Base-by-base conservation (phyloP, 92 coral and sea anemone species). In the Actinostola sp. region DNA sequence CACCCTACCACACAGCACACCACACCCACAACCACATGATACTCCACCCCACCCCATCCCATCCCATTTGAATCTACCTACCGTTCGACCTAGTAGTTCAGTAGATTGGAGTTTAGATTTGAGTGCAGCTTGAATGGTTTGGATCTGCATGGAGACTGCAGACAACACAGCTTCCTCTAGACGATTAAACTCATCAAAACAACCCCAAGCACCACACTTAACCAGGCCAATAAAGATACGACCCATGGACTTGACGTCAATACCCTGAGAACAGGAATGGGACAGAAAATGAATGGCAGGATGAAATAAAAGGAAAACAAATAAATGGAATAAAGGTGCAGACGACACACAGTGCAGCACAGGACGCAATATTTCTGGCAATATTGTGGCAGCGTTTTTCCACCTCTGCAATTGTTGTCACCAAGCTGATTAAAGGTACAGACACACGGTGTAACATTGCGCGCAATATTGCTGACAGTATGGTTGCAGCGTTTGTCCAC, bases 141-240 rank as follows among this genome's bases (percentile, higher is more conserved):
- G 99, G 50, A 95, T 91, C 73, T 91, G 97, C 97, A 95, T 91
- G 27, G 99, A 95, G 45, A 95, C 99, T 1, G 99, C 99, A 29
- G 99, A 95, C 70, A 95, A 56, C 53, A 95, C 99, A 20, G 99
- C 99, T 77, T 95, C 99, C 61, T 95, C 99, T 70, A 95, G 77
- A 65, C 99, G 97, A 75, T 95, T 95, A 36, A 95, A 95, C 89
- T 95, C 99, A 57, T 95, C 99, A 84, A 95, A 95, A 39, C 99
- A 95, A 20, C 99, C 99, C 99, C 99, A 95, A 20, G 99, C 99
- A 31, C 99, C 99, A 67, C 99, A 95, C 75, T 95, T 95, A 14
- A 95, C 99, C 81, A 95, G 77, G 2, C 99, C 99, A 50, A 95
- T 95, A 63, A 95, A 95, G 54, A 95, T 95, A 71, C 99, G 99